Evolutionary conservation across 1,140 invertebrate genomes (phyloP).

Genomic region (Dreissena polymorpha): DNA sequence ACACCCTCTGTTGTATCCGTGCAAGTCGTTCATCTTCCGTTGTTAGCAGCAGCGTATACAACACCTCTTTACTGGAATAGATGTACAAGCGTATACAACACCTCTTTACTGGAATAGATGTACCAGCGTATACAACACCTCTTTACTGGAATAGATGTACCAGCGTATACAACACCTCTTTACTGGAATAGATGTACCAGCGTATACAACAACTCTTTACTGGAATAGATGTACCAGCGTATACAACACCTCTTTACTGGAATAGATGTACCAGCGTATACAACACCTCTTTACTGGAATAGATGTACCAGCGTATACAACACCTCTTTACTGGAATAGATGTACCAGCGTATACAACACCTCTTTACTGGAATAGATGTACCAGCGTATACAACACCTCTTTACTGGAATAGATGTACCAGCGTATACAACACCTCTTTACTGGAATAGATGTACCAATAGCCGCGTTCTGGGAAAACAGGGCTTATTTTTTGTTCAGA

Average conservation of each 20-base stretch:
- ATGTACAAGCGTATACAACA: not conserved
- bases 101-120: not conserved
- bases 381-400: not conserved
- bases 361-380: not conserved
- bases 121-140: not conserved
- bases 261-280: not conserved
- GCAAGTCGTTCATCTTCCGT: not conserved
- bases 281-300: not conserved
- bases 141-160: not conserved
- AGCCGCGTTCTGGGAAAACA: too few relatives aligned
- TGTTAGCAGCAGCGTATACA: not conserved
- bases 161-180: not conserved
- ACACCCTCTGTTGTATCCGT: conserved; percentile 3
- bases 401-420: not conserved
- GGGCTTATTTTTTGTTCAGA: too few relatives aligned
- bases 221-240: not conserved
- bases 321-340: not conserved
- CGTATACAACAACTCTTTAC: not conserved
- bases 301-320: not conserved
- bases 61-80: not conserved
- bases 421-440: not conserved
- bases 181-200: not conserved
- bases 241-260: not conserved
- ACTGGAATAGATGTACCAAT: too few relatives aligned
- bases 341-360: not conserved